A percentile compares a stretch with the other conserved stretches of the same genome.
phyloP scores from a whole-genome alignment of 2,797 vertebrate species.

The Nyctibius grandis region DNA sequence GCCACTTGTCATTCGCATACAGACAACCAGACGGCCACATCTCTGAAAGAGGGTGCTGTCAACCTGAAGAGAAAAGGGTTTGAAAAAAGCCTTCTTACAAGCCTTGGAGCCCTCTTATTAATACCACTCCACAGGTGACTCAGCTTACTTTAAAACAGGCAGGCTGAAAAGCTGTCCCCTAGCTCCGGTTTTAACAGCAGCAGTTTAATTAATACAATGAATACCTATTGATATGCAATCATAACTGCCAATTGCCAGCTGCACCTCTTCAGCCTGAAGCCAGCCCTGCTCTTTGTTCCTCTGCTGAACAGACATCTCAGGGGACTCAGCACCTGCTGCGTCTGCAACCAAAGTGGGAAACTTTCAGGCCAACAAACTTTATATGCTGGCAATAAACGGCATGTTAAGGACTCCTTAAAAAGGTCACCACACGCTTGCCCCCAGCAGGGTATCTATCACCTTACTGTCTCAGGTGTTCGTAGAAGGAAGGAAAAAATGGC shows the following conservation, averaged over 20 bases:
- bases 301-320: background rate
- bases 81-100: background rate
- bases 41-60: background rate
- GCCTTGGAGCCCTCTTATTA: background rate
- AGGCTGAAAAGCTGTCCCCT: slow-evolving; percentile 1
- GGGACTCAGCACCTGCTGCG: background rate
- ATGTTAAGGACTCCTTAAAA: background rate
- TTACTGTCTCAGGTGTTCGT: background rate
- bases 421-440: background rate
- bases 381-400: background rate
- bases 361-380: background rate
- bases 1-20: background rate
- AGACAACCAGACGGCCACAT: rapidly evolving
- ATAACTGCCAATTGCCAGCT: background rate
- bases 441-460: background rate
- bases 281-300: background rate
- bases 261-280: background rate
- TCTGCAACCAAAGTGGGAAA: background rate
- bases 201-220: background rate
- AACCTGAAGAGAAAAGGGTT: background rate
- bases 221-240: background rate
- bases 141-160: background rate
- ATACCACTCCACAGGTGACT: background rate
- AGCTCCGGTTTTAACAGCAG: background rate
- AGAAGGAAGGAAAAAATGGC: background rate